Evolutionary conservation across 2,888 invertebrate genomes (phyloP).

Genomic region (Andrena flavipes): DNA sequence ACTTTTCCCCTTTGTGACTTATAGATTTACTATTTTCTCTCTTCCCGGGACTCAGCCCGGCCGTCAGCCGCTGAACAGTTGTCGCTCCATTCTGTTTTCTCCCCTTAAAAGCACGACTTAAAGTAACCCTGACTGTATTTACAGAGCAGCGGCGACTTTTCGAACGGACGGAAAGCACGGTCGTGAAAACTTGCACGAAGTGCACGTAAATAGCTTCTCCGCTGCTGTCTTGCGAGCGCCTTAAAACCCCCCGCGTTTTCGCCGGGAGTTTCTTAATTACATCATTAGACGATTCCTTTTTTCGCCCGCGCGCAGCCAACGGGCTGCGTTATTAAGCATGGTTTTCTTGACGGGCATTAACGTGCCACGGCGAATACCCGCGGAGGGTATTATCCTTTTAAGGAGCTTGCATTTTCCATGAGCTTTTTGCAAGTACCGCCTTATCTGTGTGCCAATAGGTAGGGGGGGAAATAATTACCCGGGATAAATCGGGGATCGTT

Average conservation of each 20-base stretch:
- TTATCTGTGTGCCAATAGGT: neutral
- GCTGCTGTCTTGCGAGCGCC: neutral
- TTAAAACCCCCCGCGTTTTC: slow-evolving; percentile 33
- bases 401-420: neutral
- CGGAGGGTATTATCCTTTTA: slow-evolving; percentile 21
- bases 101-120: slow-evolving; percentile 40
- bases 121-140: slow-evolving; percentile 47
- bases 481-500: neutral
- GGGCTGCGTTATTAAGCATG: slow-evolving; percentile 51
- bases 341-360: slow-evolving; percentile 45
- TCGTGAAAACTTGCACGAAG: slow-evolving; percentile 57
- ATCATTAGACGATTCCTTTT: slow-evolving; percentile 64
- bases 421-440: slow-evolving; percentile 4
- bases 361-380: slow-evolving; percentile 42
- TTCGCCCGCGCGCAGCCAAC: neutral
- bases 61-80: neutral
- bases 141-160: slow-evolving; percentile 23
- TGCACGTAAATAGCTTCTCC: slow-evolving; percentile 39
- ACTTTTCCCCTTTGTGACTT: neutral
- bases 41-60: neutral
- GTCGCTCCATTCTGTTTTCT: neutral
- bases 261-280: slow-evolving; percentile 64
- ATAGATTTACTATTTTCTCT: neutral
- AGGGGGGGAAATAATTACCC: slow-evolving; percentile 2
- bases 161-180: slow-evolving; percentile 38